Evolutionary conservation across 2,113 vertebrate species (phyloP).

Genomic region (Ailuropoda melanoleuca): DNA sequence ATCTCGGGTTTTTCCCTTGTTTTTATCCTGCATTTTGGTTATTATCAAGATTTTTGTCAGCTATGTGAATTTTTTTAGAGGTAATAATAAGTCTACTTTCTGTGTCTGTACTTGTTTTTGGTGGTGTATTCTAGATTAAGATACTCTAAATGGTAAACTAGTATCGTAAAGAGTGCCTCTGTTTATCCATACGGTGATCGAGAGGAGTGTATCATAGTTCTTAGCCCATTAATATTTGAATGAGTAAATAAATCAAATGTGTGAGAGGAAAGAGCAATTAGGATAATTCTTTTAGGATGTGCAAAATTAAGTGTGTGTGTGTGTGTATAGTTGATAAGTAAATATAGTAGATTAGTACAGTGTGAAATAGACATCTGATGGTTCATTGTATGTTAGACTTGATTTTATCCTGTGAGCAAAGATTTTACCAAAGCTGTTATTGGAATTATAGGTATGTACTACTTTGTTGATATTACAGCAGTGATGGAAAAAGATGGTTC

Average conservation of each 20-base stretch:
- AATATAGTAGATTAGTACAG: too few species aligned
- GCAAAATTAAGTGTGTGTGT: not conserved
- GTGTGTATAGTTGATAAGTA: too few species aligned
- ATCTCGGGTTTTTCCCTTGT: not conserved
- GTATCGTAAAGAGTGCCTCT: not conserved
- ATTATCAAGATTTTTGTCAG: not conserved
- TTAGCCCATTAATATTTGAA: not conserved
- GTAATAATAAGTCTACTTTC: not conserved
- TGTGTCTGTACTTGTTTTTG: not conserved
- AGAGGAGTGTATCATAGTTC: not conserved
- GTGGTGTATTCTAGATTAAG: not conserved
- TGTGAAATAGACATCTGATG: not conserved
- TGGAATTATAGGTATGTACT: not conserved
- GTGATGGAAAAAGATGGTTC: not conserved
- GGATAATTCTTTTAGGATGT: not conserved
- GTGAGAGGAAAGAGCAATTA: not conserved
- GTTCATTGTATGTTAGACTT: not conserved
- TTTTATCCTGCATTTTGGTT: not conserved
- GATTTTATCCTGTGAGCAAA: not conserved
- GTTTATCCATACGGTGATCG: not conserved
- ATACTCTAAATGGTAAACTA: fast-evolving
- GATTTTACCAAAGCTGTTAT: not conserved
- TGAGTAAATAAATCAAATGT: not conserved
- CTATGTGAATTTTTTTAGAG: not conserved
- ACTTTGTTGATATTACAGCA: not conserved